Percentiles rank a stretch among this genome's conserved stretches.
Conservation (phyloP, 2,113 vertebrate genomes). For the Gymnorhina tibicen region DNA sequence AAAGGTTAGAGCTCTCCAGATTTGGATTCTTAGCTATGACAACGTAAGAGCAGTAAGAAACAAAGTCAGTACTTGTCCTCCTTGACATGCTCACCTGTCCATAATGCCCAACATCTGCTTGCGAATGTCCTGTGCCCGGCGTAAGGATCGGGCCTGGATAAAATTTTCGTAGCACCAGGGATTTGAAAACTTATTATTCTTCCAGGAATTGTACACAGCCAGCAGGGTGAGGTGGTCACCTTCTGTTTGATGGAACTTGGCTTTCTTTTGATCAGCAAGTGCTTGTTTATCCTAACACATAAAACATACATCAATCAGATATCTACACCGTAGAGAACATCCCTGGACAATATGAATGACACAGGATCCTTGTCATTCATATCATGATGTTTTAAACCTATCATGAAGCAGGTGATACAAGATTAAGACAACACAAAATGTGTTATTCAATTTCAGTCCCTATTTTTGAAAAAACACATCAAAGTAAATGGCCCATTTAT, state of each 20-base stretch:
- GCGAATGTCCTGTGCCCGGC: slow-evolving; percentile 94
- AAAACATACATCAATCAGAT: background rate
- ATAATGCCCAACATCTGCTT: slow-evolving; percentile 99
- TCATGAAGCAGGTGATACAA: background rate
- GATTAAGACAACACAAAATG: background rate
- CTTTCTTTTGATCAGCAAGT: slow-evolving; percentile 97
- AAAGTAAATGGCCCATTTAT: background rate
- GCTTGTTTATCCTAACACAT: slow-evolving; percentile 91
- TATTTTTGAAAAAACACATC: background rate
- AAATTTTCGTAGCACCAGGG: slow-evolving; percentile 99
- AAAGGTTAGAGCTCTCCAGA: background rate
- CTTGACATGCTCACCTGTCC: slow-evolving; percentile 80
- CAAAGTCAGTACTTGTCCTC: background rate
- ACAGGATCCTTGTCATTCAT: background rate
- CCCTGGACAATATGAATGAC: background rate
- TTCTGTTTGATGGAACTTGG: slow-evolving; percentile 97
- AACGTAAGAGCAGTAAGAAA: background rate
- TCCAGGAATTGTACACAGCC: slow-evolving; percentile 99
- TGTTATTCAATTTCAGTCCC: background rate
- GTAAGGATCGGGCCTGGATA: slow-evolving; percentile 94
- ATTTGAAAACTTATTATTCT: slow-evolving; percentile 99
- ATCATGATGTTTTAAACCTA: background rate
- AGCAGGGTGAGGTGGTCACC: slow-evolving; percentile 95
- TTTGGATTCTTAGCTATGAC: background rate
- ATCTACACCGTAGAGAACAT: accelerated